Base-by-base conservation (phyloP, 1,140 invertebrate species). In the Tribolium castaneum region DNA sequence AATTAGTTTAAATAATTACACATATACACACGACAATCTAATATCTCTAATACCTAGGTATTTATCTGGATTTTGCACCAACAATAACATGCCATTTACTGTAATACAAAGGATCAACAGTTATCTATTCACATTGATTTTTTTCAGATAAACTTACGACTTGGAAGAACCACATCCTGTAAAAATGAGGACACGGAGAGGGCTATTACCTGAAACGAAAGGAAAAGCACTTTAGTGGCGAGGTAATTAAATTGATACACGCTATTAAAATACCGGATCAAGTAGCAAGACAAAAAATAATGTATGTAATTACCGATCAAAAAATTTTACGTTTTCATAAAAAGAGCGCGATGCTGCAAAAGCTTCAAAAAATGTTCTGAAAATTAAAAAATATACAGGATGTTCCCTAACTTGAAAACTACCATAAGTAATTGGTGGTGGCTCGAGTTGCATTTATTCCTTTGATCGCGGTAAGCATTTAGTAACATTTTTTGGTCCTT, bases 51-150 rank as follows among this genome's bases (percentile, higher is more conserved):
- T 66, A 66, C 10, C 59, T 12, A 30, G 9, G 59, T 35, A 66
- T 66, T 66, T 66, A 66, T 66, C 59, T 66, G 12, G 59, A 66
- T 66, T 66, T 66, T 66, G 59, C 59, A 66, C 59, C 59, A 66
- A 66, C 59, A 66, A 59, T 59, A 59, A 66, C 59, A 66, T 66
- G 30, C 59, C 30, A 66, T 66, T 66, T 66, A 66, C 59, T 66
- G 12, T 13, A 66, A 66, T 66, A 66, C 30, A 66, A 59, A 66
- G 59, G 30, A 66, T 34, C 10, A 66, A 66, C 59, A 34, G 59
- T 66, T 66, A 66, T 35, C 25, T 66, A 66, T 66, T 66, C 59
- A 35, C 13, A 45, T 66, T 35, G 10, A 12, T 35, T 66, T 66
- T 19, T 66, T 66, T 59, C 6, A 14, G 7, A n/a, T n/a, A 59